Conservation (phyloP, 2,888 invertebrate species). For the Gryllus longicercus region DNA sequence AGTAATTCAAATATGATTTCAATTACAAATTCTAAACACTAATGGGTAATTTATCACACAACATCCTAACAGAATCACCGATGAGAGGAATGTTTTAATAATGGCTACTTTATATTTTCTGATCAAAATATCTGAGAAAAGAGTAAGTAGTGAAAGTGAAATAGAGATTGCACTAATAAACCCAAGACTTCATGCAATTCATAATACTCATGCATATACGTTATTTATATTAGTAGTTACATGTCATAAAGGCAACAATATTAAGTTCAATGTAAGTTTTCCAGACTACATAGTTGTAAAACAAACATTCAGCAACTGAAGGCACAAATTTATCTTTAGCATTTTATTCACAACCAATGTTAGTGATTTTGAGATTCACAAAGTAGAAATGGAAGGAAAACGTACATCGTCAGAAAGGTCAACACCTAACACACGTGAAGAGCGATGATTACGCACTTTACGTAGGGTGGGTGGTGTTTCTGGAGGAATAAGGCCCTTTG, state of each 20-base stretch:
- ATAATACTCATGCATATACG: background rate
- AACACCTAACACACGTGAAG: conserved; percentile 46
- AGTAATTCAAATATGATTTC: no score
- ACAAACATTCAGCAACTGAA: background rate
- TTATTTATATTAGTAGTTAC: background rate
- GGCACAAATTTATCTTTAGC: no score
- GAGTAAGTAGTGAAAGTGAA: no score
- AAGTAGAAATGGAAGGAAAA: background rate
- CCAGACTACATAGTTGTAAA: background rate
- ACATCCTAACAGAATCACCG: no score
- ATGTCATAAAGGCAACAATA: background rate
- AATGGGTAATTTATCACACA: no score
- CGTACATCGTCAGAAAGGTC: conserved; percentile 47
- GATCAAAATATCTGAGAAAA: no score
- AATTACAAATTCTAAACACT: no score
- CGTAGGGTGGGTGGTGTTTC: conserved; percentile 61
- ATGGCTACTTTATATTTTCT: no score
- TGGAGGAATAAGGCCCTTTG: conserved; percentile 55
- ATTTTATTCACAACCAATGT: background rate
- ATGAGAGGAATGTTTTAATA: no score
- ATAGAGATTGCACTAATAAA: no score
- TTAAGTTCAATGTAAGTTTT: background rate
- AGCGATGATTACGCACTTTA: conserved; percentile 48
- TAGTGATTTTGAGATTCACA: background rate
- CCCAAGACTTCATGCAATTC: background rate